Conservation (phyloP, 1,140 invertebrate species). For the Caerostris extrusa region DNA sequence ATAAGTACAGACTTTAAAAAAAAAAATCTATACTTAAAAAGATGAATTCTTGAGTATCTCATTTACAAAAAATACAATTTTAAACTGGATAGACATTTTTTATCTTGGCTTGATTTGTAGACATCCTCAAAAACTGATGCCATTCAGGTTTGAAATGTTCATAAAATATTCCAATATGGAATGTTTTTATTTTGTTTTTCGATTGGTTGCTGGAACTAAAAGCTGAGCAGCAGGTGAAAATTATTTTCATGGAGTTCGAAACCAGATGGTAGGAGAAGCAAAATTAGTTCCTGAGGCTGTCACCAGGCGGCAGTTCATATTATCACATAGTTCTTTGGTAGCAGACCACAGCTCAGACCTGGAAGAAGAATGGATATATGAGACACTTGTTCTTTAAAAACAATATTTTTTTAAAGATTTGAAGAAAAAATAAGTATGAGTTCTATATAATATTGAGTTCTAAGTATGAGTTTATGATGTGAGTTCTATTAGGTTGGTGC, state of each 20-base stretch:
- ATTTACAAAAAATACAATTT: neutral
- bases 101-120: neutral
- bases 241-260: neutral
- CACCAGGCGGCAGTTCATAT: neutral
- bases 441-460: no score
- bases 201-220: neutral
- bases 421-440: neutral
- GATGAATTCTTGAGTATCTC: neutral
- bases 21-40: neutral
- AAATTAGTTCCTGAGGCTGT: neutral
- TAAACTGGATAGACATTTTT: neutral
- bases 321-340: conserved; percentile 32
- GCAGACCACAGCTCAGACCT: conserved; percentile 1
- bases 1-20: neutral
- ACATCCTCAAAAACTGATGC: neutral
- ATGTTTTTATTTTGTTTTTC: neutral
- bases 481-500: no score
- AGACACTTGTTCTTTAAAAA: neutral
- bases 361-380: neutral
- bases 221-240: neutral
- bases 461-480: no score
- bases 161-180: neutral
- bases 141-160: neutral
- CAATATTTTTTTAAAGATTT: neutral
- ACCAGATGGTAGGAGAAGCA: conserved; percentile 11